Base-by-base conservation (phyloP, 2,888 invertebrate species). In the Drosophila ezoana region DNA sequence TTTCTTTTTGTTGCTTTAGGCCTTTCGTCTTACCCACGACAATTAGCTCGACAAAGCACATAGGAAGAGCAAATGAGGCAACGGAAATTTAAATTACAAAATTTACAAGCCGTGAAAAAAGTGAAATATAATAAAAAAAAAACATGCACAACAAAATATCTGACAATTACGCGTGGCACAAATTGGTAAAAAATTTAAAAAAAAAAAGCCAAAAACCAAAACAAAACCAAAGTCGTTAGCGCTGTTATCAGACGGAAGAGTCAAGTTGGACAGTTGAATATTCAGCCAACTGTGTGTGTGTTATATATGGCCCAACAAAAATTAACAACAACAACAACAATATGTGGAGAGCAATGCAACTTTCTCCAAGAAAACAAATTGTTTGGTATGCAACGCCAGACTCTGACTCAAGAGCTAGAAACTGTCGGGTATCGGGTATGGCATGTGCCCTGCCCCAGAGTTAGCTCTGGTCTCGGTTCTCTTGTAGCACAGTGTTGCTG, bases 1-100 rank as follows among this genome's bases (percentile, higher is more conserved):
- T 43, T 52, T 38, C 32, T 11, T 37, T 18, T 45, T 37, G 37
- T 58, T 49, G 14, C 43, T 38, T 32, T 35, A 11, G 44, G 9
- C 41, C 13, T 54, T 45, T 60, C 45, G 54, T 57, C 59, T 76
- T 80, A 80, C 80, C 67, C 83, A 85, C 83, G 72, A 63, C 85
- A 81, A 81, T 81, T 81, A 81, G 80, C 75, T 28, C 40, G 37
- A 53, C 61, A 58, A 58, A 18, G 43, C 57, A 64, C 44, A 65
- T 73, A 64, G 67, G 68, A 81, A 74, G 70, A 53, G 78, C 69
- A 72, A 69, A 64, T 83, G 86, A 76, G 71, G 79, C 79, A 76
- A 76, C 72, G 52, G 54, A 79, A 85, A 81, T 81, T 81, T 59
- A 67, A 83, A 82, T 82, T 83, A 81, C 82, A 81, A 82, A 76